Conservation (phyloP, 2,888 invertebrate genomes). For the Andrena flavipes region DNA sequence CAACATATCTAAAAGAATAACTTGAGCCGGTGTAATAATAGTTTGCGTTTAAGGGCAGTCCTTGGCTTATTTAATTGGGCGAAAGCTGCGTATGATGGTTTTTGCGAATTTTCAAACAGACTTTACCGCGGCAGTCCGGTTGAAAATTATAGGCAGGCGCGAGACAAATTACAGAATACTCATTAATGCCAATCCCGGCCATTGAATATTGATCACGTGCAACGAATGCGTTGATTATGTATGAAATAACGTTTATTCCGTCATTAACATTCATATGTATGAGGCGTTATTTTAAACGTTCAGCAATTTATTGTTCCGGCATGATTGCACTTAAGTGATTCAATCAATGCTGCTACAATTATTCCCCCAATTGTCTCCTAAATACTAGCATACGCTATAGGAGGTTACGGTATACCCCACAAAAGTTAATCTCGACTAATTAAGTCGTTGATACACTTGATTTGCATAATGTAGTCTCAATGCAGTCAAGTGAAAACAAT, state of each 20-base stretch:
- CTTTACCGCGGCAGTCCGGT: neutral
- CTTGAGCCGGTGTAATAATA: too few relatives aligned
- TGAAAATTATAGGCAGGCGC: neutral
- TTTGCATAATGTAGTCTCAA: neutral
- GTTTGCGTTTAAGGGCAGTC: neutral
- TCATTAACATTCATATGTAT: constrained; percentile 25
- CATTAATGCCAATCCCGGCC: neutral
- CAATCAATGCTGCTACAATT: neutral
- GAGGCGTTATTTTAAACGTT: constrained; percentile 7
- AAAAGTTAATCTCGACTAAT: constrained; percentile 15
- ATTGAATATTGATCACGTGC: constrained; percentile 30
- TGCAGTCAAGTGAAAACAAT: neutral
- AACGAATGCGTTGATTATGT: constrained; percentile 25
- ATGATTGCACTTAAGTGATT: neutral
- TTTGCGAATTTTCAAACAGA: neutral
- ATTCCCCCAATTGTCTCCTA: neutral
- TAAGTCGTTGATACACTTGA: neutral
- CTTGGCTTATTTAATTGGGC: neutral
- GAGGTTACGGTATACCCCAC: neutral
- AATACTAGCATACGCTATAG: too few relatives aligned
- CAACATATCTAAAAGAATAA: too few relatives aligned
- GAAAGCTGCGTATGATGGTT: neutral
- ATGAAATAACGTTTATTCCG: constrained; percentile 27
- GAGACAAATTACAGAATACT: constrained; percentile 5
- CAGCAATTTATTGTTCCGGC: constrained; percentile 1